Percentiles rank a stretch among this genome's conserved stretches.
Conservation (phyloP, 2,888 invertebrate genomes). For the Cantharis rufa region DNA sequence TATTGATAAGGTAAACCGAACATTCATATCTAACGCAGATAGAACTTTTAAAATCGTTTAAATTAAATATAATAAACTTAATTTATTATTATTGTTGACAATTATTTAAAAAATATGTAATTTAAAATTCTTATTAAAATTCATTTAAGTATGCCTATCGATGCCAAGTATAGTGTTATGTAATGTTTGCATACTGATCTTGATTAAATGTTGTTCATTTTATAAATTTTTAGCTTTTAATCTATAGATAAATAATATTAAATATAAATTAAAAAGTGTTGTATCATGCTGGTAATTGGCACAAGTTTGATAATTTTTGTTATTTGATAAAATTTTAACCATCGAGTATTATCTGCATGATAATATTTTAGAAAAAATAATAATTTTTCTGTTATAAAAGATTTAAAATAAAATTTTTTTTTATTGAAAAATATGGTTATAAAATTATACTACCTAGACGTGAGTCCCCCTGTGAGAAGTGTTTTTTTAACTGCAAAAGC, state of each 20-base stretch:
- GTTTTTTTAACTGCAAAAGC: constrained; percentile 59
- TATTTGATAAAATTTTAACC: not conserved
- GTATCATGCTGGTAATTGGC: not conserved
- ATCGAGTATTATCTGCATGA: not conserved
- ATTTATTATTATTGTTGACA: too few relatives aligned
- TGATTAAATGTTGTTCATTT: not conserved
- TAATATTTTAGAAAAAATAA: not conserved
- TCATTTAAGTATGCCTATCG: not conserved
- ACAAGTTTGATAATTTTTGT: not conserved
- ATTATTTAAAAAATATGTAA: too few relatives aligned
- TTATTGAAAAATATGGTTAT: not conserved
- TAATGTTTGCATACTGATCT: not conserved
- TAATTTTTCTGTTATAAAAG: not conserved
- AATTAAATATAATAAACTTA: not conserved
- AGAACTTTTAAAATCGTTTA: not conserved
- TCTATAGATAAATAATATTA: not conserved
- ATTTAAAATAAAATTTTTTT: not conserved
- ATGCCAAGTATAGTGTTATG: not conserved
- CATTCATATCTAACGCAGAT: not conserved
- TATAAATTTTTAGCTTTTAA: not conserved
- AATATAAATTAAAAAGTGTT: not conserved
- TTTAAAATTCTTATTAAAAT: too few relatives aligned
- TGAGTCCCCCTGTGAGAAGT: constrained; percentile 62
- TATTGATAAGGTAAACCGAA: not conserved
- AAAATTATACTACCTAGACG: constrained; percentile 51